Evolutionary conservation across 2,888 invertebrate genomes (phyloP).

Genomic region (Leptinotarsa rubiginosa): DNA sequence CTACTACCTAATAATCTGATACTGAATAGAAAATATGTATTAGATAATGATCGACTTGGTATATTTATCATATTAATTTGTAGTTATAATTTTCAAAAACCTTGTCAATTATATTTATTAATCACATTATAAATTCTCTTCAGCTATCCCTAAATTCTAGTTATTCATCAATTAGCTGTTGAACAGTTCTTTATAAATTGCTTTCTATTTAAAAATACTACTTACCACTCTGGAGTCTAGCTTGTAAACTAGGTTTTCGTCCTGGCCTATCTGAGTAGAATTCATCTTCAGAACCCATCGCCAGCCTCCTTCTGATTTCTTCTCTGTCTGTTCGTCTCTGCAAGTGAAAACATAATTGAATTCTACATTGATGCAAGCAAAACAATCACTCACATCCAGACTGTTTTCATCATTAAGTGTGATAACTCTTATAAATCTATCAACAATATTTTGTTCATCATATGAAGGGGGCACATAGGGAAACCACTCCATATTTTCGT

Average conservation of each 20-base stretch:
- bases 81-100: too few species aligned
- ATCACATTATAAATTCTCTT: too few species aligned
- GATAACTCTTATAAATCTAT: conserved; percentile 71
- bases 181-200: too few species aligned
- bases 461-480: conserved; percentile 65
- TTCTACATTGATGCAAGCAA: not conserved
- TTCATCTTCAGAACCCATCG: conserved; percentile 87
- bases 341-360: conserved; percentile 58
- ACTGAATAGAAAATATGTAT: too few species aligned
- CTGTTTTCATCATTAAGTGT: conserved; percentile 67
- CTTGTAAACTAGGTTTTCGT: conserved; percentile 88
- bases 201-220: conserved; percentile 30
- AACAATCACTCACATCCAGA: conserved; percentile 52
- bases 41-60: too few species aligned
- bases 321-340: conserved; percentile 92
- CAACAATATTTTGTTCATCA: conserved; percentile 70
- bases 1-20: too few species aligned
- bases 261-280: conserved; percentile 77
- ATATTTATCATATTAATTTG: too few species aligned
- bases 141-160: too few species aligned
- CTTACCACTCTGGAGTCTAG: conserved; percentile 86
- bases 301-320: conserved; percentile 88
- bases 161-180: too few species aligned
- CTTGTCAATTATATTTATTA: too few species aligned
- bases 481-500: conserved; percentile 66